These are phyloP conservation scores for Oasisia sp. DNA, from an alignment of 2,888 invertebrate species.

Conservation along the genomic window DNA sequence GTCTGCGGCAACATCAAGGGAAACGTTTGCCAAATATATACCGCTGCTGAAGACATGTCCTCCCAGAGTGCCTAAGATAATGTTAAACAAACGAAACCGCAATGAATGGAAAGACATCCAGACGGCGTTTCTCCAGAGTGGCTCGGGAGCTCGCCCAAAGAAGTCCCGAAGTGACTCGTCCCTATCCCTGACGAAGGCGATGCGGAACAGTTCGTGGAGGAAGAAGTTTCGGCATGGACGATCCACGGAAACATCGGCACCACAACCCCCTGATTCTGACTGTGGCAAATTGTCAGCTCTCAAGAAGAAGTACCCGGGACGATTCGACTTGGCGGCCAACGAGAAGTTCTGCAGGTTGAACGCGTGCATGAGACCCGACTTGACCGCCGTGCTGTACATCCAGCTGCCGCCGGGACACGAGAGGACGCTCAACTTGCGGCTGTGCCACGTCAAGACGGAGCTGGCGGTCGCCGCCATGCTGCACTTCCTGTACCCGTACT, in stretches of 20 bases:
- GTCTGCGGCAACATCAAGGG: background rate
- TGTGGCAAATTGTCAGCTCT: background rate
- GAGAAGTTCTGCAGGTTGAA: slow-evolving; percentile 17
- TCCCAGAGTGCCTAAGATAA: background rate
- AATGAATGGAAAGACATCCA: background rate
- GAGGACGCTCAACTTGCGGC: slow-evolving; percentile 14
- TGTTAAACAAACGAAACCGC: slow-evolving; percentile 1
- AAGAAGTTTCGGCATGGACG: background rate
- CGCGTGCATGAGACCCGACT: slow-evolving; percentile 24
- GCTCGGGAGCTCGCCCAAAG: background rate
- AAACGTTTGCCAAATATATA: slow-evolving; percentile 9
- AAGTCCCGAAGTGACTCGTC: background rate
- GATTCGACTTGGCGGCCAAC: background rate
- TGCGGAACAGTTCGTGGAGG: background rate
- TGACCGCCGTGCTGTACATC: slow-evolving; percentile 21
- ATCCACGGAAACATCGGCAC: background rate
- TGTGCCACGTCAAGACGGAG: slow-evolving; percentile 24
- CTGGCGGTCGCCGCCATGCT: slow-evolving; percentile 26
- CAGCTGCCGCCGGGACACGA: background rate
- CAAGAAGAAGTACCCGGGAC: background rate
- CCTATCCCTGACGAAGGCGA: background rate
- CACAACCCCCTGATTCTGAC: background rate
- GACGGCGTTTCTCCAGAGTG: background rate
- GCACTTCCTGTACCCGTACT: slow-evolving; percentile 26
- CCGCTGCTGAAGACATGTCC: background rate